Base-by-base conservation (phyloP, 2,888 invertebrate genomes). In the Brachynemurus nebulosus region DNA sequence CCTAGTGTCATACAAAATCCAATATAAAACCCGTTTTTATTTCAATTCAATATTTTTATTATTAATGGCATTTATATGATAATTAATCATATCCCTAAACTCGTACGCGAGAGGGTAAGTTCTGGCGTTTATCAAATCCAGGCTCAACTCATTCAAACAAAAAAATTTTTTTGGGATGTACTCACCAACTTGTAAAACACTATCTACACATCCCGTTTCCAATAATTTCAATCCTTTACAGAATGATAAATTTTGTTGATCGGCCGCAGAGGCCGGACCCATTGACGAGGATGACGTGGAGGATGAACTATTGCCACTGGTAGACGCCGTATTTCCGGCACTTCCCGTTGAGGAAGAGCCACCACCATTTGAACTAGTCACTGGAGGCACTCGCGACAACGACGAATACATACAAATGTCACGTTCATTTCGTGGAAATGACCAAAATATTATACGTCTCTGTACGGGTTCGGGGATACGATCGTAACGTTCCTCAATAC, bases 381-480 rank as follows among this genome's bases (percentile, higher is more conserved):
- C 65, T 46, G 67, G 63, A 51, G 67, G 64, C 61, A 70, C 69
- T 55, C 67, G 69, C 57, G 76, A 70, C 67, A 85, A 72, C 54
- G 85, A 85, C 55, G 85, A 86, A 69, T 89, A 89, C 85, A 88
- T 86, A 68, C 84, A 83, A 64, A 89, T 86, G 69, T 86, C 86
- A 60, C 81, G 72, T 66, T 88, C 88, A 62, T 86, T 82, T 58
- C 86, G 70, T 54, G 88, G 89, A 69, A 88, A 88, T 52, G 86
- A 86, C 85, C 86, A 88, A 70, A 77, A 88, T 60, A 88, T 85
- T 64, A 88, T 84, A 60, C 86, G 74, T 55, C 83, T 74, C 66
- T 88, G 88, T 63, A 88, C 86, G 53, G 86, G 86, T 64, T 88
- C 88, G 53, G 88, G 89, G 64, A 89, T 86, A 57, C 86, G 77